Evolutionary conservation across 2,797 vertebrate genomes (phyloP), one percentile per base, ranked within the genome.

Genomic region (Carcharodon carcharias): DNA sequence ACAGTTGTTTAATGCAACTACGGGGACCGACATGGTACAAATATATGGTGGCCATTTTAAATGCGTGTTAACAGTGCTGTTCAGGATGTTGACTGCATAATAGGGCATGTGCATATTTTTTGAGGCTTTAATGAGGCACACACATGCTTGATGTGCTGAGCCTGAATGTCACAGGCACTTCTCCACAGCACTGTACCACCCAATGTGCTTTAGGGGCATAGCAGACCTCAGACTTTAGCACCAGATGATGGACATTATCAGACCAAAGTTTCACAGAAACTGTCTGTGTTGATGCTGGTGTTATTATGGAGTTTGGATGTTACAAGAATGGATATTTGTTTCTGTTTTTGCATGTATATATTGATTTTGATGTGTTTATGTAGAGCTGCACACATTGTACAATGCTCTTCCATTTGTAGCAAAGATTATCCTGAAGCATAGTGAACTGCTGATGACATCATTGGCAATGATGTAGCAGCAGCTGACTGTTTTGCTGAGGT

Each of bases 401-500:
- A 16, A 8, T 95, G 56, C 40, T 73, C 26, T 95, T 73, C 94
- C 69, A 77, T n/a, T 95, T 67, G 12, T 50, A 95, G 1, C n/a
- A 45, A 9, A 73, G 28, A 8, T 56, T 73, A 73, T 77, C 1
- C 12, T 56, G 26, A 35, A 73, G 4, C 21, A 35, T 35, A 71
- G 93, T 50, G 65, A 95, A 54, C 65, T 23, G 50, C 28, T 93
- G 18, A 12, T 67, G 91, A 93, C n/a, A 65, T 93, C 35, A 67
- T 95, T 73, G 45, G 67, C 91, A 95, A 95, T 77, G 54, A 95
- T 54, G 45, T 95, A 71, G 93, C 67, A 50, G 58, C 45, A 40
- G 7, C 3, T 73, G 94, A 50, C 21, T 71, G 69, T 95, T 95
- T 95, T 95, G 69, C 26, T 95, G 94, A 95, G 94, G 94, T 71